Percentiles rank a stretch among this genome's conserved stretches.
Evolutionary conservation across 2,888 invertebrate species (phyloP).

Genomic region (Plebejus argus): DNA sequence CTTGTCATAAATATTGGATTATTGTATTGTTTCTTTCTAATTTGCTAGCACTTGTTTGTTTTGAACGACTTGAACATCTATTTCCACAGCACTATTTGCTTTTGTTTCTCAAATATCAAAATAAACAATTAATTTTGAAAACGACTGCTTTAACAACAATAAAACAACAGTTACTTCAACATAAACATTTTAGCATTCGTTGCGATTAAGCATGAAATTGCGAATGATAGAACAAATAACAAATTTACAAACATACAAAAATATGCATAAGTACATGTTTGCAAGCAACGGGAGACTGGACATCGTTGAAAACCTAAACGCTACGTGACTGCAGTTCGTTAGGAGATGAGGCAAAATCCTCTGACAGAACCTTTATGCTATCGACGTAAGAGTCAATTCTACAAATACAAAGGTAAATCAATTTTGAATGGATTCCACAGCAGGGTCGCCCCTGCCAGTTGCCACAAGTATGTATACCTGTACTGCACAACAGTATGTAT

Average conservation of each 20-base stretch:
- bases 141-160: not conserved
- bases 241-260: constrained; percentile 30
- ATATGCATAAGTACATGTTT: constrained; percentile 36
- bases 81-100: not conserved
- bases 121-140: not conserved
- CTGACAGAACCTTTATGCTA: not conserved
- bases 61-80: not conserved
- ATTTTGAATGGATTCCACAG: constrained; percentile 34
- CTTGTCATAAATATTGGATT: not conserved
- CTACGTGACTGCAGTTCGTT: constrained; percentile 50
- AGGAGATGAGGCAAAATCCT: not conserved
- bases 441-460: constrained; percentile 54
- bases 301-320: constrained; percentile 47
- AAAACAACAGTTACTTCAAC: constrained; percentile 7
- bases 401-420: not conserved
- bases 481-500: constrained; percentile 46
- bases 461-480: constrained; percentile 49
- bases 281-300: constrained; percentile 43
- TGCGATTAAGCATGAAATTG: constrained; percentile 35
- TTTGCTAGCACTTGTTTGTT: not conserved
- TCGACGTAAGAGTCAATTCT: not conserved
- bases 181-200: constrained; percentile 6
- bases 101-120: not conserved
- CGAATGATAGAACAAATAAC: constrained; percentile 34
- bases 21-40: not conserved